Percentiles rank a stretch among this genome's conserved stretches.
phyloP scores from a whole-genome alignment of 2,888 invertebrate species.

The Axea sp. region DNA sequence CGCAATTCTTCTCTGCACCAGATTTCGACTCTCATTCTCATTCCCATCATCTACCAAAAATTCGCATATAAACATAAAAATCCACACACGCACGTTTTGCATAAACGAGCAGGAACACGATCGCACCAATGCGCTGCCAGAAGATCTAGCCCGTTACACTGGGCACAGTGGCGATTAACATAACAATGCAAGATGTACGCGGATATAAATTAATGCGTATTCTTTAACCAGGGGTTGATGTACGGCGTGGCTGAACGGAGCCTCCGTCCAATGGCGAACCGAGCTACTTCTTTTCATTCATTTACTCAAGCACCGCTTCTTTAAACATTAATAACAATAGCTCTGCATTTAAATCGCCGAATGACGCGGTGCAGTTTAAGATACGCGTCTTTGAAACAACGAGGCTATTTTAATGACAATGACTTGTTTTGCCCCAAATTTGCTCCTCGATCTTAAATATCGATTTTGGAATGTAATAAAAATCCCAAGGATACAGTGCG shows the following conservation, averaged over 20 bases:
- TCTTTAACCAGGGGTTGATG: slow-evolving; percentile 75
- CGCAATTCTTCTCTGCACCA: slow-evolving; percentile 23
- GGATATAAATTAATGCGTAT: slow-evolving; percentile 79
- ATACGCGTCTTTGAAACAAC: slow-evolving; percentile 1
- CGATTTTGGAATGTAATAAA: slow-evolving; percentile 20
- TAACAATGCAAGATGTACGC: slow-evolving; percentile 76
- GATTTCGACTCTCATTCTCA: slow-evolving; percentile 27
- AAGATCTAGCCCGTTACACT: slow-evolving; percentile 67
- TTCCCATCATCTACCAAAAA: slow-evolving; percentile 34
- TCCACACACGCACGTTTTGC: slow-evolving; percentile 7
- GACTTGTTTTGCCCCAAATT: slow-evolving; percentile 3
- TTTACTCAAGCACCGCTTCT: slow-evolving; percentile 45
- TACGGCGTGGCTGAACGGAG: slow-evolving; percentile 57
- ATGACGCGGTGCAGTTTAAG: slow-evolving; percentile 3
- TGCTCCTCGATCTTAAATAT: slow-evolving; percentile 11
- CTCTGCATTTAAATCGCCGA: slow-evolving; percentile 34
- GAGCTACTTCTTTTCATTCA: slow-evolving; percentile 56
- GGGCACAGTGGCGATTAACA: slow-evolving; percentile 73
- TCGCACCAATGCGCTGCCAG: slow-evolving; percentile 58
- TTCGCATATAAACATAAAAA: slow-evolving; percentile 32
- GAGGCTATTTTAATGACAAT: slow-evolving; percentile 17
- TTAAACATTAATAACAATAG: slow-evolving; percentile 42
- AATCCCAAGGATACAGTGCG: slow-evolving; percentile 4
- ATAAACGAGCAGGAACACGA: neutral
- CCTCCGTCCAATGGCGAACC: slow-evolving; percentile 65